Evolutionary conservation across 2,888 invertebrate species (phyloP), one percentile per base, ranked within the genome.

Genomic region (Agrenia bidenticulata): DNA sequence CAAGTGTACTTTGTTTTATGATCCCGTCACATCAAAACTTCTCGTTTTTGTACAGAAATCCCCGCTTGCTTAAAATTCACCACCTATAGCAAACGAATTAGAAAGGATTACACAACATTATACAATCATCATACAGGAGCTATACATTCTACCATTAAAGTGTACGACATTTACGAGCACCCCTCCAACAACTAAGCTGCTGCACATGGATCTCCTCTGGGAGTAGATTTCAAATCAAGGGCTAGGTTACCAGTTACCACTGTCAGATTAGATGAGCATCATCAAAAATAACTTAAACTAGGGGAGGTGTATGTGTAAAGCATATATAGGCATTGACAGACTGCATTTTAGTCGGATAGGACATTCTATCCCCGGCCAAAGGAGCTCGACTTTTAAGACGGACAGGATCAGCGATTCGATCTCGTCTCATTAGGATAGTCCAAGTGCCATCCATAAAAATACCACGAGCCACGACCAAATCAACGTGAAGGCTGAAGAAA

Each of bases 361-460:
- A 32, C 11, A 32, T 32, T 11, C 32, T 32, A 32, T 32, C 32
- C 32, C 32, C 32, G 11, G 32, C 11, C 4, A 11, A 32, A 32
- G 11, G 5, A 32, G 32, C 32, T 32, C 4, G 11, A 32, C 4
- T 32, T 32, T 11, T 7, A 32, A 45, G 54, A 61, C 41, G 19
- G 41, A 61, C 51, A 51, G 51, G 51, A 51, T 51, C 51, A 54
- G 41, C 39, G 23, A 54, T 39, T 26, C 39, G 26, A 61, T 53
- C 61, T 61, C 54, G 54, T 61, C 62, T 62, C 62, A 62, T 62
- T 62, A 62, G 62, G 26, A 23, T 55, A 19, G 61, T 42, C 53
- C 42, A 61, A 61, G 24, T 45, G 56, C 62, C 50, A 61, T 61
- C 62, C 50, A 62, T 62, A 62, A 62, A 62, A 62, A 62, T 62